Evolutionary conservation across 2,888 invertebrate species (phyloP).

Genomic region (Opisthograptis luteolata): DNA sequence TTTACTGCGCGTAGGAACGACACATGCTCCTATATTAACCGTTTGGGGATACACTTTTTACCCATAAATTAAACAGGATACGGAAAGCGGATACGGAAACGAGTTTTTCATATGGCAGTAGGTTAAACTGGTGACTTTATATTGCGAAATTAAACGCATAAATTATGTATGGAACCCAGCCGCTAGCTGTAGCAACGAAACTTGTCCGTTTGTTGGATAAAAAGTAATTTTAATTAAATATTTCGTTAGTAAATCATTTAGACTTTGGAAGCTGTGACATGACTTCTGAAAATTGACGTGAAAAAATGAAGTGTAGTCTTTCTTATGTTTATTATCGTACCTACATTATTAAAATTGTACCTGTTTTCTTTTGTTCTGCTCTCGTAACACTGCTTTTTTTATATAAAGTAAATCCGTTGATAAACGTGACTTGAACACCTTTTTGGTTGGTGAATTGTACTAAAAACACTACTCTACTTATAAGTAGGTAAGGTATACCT

Average conservation of each 20-base stretch:
- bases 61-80: constrained; percentile 69
- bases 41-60: constrained; percentile 65
- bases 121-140: constrained; percentile 70
- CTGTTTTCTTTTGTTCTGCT: too few species aligned
- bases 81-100: constrained; percentile 55
- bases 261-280: constrained; percentile 1
- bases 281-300: too few species aligned
- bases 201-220: constrained; percentile 34
- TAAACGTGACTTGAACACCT: too few species aligned
- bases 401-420: too few species aligned
- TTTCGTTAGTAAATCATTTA: constrained; percentile 24
- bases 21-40: constrained; percentile 56
- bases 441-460: too few species aligned
- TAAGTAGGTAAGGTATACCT: too few species aligned
- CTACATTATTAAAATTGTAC: too few species aligned
- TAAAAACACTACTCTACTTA: too few species aligned
- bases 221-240: constrained; percentile 31
- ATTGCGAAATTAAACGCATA: constrained; percentile 80
- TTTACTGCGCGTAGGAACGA: constrained; percentile 33
- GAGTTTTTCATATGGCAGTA: constrained; percentile 75
- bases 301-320: too few species aligned
- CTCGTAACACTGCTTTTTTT: too few species aligned
- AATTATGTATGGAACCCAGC: constrained; percentile 57
- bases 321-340: too few species aligned
- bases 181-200: constrained; percentile 32